A percentile compares a stretch with the other conserved stretches of the same genome.
Conservation (phyloP, 92 coral and sea anemone genomes). For the Ricordea florida region DNA sequence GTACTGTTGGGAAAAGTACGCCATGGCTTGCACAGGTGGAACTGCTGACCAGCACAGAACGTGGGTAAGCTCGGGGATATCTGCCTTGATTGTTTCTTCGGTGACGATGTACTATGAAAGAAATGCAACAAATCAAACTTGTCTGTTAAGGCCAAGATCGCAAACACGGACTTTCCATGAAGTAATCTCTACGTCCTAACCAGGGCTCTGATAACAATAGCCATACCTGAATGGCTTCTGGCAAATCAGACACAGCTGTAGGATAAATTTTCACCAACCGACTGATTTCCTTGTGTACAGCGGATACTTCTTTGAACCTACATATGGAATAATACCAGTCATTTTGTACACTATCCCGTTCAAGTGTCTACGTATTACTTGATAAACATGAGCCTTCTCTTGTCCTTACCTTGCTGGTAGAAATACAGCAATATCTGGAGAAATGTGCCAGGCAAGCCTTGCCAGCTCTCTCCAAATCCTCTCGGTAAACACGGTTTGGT, state of each 20-base stretch:
- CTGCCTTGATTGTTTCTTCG: slow-evolving; percentile 79
- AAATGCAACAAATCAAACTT: neutral
- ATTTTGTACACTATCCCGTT: too few species aligned
- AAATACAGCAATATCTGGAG: slow-evolving; percentile 88
- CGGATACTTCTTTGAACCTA: slow-evolving; percentile 90
- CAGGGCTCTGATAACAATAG: too few species aligned
- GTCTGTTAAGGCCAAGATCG: neutral
- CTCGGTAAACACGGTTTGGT: slow-evolving; percentile 90
- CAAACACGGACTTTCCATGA: neutral
- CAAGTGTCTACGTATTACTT: too few species aligned
- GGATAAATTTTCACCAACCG: slow-evolving; percentile 84
- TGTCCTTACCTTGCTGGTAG: slow-evolving; percentile 80
- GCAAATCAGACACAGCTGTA: slow-evolving; percentile 81
- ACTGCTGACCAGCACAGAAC: slow-evolving; percentile 97
- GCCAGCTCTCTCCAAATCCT: slow-evolving; percentile 93
- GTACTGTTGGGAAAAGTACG: slow-evolving; percentile 95
- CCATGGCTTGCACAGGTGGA: slow-evolving; percentile 96
- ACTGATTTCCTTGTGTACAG: slow-evolving; percentile 79
- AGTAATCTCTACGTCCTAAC: neutral
- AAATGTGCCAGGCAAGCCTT: slow-evolving; percentile 94
- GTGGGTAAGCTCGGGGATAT: slow-evolving; percentile 90
- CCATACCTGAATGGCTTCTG: slow-evolving; percentile 91
- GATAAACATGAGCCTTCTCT: too few species aligned
- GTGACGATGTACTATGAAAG: slow-evolving; percentile 82
- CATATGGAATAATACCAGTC: neutral